These are phyloP conservation scores for Penaeus monodon DNA, from an alignment of 2,888 invertebrate genomes.

Conservation along the genomic window DNA sequence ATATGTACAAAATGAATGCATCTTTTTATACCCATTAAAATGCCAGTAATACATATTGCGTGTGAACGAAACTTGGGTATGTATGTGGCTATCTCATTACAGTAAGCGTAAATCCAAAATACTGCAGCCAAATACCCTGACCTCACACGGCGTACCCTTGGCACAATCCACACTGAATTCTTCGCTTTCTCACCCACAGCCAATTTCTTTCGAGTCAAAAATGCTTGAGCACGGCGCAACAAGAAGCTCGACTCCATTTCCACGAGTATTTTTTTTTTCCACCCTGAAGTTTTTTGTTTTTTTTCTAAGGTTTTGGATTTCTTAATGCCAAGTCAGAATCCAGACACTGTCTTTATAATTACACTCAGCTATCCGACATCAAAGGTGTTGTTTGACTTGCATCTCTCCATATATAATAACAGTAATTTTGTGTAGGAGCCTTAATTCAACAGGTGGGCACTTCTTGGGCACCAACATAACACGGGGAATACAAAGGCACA, in stretches of 20 bases:
- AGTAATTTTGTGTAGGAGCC: slow-evolving; percentile 36
- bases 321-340: no score
- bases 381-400: slow-evolving; percentile 23
- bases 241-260: no score
- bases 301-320: no score
- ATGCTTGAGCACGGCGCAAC: neutral
- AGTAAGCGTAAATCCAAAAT: slow-evolving; percentile 32
- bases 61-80: slow-evolving; percentile 39
- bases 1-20: slow-evolving; percentile 38
- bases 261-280: no score
- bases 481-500: slow-evolving; percentile 48
- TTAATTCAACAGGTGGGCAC: slow-evolving; percentile 36
- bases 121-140: slow-evolving; percentile 32
- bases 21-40: slow-evolving; percentile 30
- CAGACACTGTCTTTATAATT: no score
- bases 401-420: slow-evolving; percentile 25
- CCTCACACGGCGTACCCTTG: neutral
- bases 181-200: neutral
- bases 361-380: neutral
- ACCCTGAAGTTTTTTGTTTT: no score
- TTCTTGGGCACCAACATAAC: slow-evolving; percentile 40
- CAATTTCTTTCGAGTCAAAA: slow-evolving; percentile 4
- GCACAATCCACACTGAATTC: neutral
- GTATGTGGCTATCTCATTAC: slow-evolving; percentile 32
- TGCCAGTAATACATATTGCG: slow-evolving; percentile 22